These are phyloP conservation scores for Emydocephalus ijimae DNA, from an alignment of 2,113 vertebrate genomes.

Conservation along the genomic window DNA sequence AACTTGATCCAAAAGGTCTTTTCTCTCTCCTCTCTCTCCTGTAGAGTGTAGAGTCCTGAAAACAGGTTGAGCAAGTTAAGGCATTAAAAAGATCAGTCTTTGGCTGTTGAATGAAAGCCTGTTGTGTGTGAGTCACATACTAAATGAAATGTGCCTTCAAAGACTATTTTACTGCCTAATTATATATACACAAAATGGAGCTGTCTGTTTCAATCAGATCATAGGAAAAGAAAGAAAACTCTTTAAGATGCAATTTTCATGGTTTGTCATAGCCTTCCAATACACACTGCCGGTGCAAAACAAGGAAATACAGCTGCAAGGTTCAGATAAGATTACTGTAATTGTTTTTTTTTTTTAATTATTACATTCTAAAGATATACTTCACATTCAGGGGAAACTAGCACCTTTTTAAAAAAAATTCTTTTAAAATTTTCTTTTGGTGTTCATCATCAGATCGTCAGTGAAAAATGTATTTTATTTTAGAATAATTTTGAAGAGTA, in stretches of 20 bases:
- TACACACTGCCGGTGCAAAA: conserved; percentile 64
- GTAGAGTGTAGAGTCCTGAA: conserved; percentile 72
- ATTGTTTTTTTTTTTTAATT: conserved; percentile 79
- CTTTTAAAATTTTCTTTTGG: conserved; percentile 47
- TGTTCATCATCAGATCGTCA: conserved; percentile 57
- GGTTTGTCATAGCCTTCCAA: conserved; percentile 77
- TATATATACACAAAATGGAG: conserved; percentile 86
- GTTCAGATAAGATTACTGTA: conserved; percentile 72
- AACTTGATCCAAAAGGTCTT: conserved; percentile 54
- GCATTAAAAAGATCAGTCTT: conserved; percentile 82
- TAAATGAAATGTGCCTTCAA: conserved; percentile 81
- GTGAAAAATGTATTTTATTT: conserved; percentile 56
- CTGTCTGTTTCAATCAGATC: conserved; percentile 82
- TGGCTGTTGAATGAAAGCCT: conserved; percentile 78
- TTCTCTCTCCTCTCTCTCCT: conserved; percentile 1
- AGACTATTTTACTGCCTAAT: conserved; percentile 82
- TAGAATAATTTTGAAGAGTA: conserved; percentile 55
- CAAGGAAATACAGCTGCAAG: conserved; percentile 69
- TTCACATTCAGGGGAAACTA: conserved; percentile 67
- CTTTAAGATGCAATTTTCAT: conserved; percentile 78
- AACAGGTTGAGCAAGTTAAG: conserved; percentile 74
- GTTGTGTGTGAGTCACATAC: conserved; percentile 80
- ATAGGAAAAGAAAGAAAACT: conserved; percentile 79
- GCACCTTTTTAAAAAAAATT: conserved; percentile 31
- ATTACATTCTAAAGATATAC: conserved; percentile 78